A percentile compares a stretch with the other conserved stretches of the same genome.
Conservation (phyloP, 2,113 vertebrate genomes). For the Loxodonta africana region DNA sequence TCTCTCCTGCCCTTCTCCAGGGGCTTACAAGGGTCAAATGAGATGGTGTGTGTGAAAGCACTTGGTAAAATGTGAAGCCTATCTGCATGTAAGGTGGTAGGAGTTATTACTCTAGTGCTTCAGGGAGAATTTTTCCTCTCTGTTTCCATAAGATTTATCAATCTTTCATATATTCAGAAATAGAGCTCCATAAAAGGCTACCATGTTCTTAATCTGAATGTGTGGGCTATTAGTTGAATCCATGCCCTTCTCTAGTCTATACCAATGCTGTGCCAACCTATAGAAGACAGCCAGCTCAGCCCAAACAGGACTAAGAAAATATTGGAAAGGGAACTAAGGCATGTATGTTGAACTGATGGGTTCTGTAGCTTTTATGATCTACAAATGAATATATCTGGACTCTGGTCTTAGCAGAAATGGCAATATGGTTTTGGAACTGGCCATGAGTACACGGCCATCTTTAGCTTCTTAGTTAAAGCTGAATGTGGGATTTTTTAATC, state of each 20-base stretch:
- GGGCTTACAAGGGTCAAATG: constrained; percentile 7
- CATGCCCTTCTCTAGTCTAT: not conserved
- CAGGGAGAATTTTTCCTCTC: not conserved
- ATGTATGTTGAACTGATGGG: not conserved
- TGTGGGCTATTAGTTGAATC: not conserved
- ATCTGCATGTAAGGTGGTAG: not conserved
- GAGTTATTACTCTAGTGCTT: not conserved
- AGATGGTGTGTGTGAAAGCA: not conserved
- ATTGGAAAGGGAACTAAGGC: constrained; percentile 5
- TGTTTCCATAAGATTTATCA: not conserved
- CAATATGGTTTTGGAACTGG: constrained; percentile 53
- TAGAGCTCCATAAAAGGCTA: not conserved
- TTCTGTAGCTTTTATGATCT: constrained; percentile 1
- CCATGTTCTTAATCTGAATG: not conserved
- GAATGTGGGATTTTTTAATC: not conserved
- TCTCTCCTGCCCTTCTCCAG: not conserved
- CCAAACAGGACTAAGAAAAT: constrained; percentile 35
- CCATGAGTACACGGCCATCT: not conserved
- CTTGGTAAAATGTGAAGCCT: constrained; percentile 35
- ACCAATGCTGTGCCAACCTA: constrained; percentile 3
- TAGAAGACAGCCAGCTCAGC: not conserved
- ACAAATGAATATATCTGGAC: constrained; percentile 45
- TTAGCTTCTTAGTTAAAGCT: constrained; percentile 54
- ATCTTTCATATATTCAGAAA: constrained; percentile 43
- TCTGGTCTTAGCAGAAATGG: constrained; percentile 31